Conservation (phyloP, 2,797 vertebrate genomes). For the Sebastes vulpes region DNA sequence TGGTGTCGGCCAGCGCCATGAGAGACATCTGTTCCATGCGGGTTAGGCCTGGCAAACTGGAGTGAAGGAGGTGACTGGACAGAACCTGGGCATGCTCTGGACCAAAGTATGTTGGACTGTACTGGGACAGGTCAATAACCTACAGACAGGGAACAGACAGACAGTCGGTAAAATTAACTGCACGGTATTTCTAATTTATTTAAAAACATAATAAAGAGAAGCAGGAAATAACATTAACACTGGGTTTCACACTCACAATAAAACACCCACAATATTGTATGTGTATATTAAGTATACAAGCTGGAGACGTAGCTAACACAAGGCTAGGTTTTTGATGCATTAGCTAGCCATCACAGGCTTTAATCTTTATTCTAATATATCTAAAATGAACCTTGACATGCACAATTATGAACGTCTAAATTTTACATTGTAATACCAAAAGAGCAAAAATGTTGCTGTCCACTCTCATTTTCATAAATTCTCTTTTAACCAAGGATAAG, state of each 20-base stretch:
- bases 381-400: constrained; percentile 1
- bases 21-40: constrained; percentile 98
- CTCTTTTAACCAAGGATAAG: background rate
- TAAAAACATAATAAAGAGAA: background rate
- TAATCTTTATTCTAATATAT: background rate
- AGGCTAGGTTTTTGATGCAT: background rate
- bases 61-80: constrained; percentile 94
- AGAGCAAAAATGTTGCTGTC: background rate
- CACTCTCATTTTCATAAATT: background rate
- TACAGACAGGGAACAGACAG: constrained; percentile 60
- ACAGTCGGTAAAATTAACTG: background rate
- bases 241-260: background rate
- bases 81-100: constrained; percentile 96
- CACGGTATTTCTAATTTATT: background rate
- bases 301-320: background rate
- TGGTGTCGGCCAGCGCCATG: constrained; percentile 97
- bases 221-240: background rate
- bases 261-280: background rate
- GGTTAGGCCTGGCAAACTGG: constrained; percentile 95
- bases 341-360: background rate
- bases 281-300: background rate
- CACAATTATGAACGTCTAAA: background rate
- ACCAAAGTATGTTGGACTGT: constrained; percentile 94
- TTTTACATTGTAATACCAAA: background rate
- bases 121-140: constrained; percentile 96